Conservation (phyloP, 2,113 vertebrate species). For the Microtus montanus region DNA sequence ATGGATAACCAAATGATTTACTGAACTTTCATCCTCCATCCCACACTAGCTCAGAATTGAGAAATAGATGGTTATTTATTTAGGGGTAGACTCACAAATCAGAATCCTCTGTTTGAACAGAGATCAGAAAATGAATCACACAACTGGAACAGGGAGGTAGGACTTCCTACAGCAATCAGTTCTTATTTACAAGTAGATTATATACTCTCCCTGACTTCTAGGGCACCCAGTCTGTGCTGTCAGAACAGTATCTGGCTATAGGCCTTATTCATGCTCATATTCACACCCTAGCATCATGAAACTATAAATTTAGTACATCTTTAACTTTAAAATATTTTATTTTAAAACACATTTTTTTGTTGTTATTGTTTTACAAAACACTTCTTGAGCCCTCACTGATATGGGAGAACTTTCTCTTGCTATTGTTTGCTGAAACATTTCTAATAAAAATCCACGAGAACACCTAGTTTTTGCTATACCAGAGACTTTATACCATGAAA, state of each 20-base stretch:
- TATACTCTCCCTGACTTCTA: neutral
- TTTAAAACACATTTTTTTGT: neutral
- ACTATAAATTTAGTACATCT: constrained; percentile 13
- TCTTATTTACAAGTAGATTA: neutral
- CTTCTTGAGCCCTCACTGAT: neutral
- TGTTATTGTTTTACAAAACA: neutral
- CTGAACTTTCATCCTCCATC: neutral
- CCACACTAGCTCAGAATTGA: too few relatives aligned
- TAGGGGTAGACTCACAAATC: too few relatives aligned
- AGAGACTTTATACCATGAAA: neutral
- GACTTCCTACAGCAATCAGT: too few relatives aligned
- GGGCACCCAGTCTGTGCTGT: neutral
- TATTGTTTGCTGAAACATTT: neutral
- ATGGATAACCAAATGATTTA: neutral
- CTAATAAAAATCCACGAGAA: neutral
- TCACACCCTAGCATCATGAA: neutral
- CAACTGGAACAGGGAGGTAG: too few relatives aligned
- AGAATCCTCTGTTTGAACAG: too few relatives aligned
- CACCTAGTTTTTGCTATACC: neutral
- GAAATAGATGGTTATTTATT: too few relatives aligned
- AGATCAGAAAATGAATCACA: too few relatives aligned
- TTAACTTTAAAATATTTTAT: constrained; percentile 27
- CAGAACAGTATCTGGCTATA: too few relatives aligned
- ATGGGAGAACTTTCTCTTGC: neutral
- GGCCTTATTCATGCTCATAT: neutral